Conservation (phyloP, 92 coral and sea anemone genomes). For the Heteractis magnifica region DNA sequence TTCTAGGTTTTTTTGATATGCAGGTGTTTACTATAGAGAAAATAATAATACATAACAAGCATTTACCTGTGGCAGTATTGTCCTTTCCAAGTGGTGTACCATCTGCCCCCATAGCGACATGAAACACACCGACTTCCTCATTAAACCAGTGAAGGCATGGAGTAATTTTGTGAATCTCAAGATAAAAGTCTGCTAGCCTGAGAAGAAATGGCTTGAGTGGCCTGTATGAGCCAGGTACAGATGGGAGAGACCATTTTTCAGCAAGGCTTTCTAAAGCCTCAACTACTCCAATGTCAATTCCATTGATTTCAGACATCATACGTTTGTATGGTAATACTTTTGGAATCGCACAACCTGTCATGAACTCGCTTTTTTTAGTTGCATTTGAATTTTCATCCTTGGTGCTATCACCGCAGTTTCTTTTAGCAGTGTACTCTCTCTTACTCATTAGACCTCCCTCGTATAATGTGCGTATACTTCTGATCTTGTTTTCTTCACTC, state of each 20-base stretch:
- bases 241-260: slow-evolving; percentile 24
- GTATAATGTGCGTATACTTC: slow-evolving; percentile 57
- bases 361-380: slow-evolving; percentile 26
- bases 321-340: slow-evolving; percentile 53
- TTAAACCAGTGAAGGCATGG: slow-evolving; percentile 75
- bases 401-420: slow-evolving; percentile 50
- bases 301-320: slow-evolving; percentile 38
- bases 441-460: slow-evolving; percentile 60
- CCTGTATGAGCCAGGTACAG: slow-evolving; percentile 44
- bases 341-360: slow-evolving; percentile 57
- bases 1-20: not conserved
- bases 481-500: slow-evolving; percentile 33
- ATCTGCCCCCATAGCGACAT: no score
- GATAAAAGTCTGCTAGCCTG: slow-evolving; percentile 51
- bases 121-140: slow-evolving; percentile 36
- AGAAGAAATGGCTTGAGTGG: slow-evolving; percentile 54
- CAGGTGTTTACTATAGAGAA: not conserved
- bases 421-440: slow-evolving; percentile 48
- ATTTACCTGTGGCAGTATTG: slow-evolving; percentile 61
- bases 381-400: slow-evolving; percentile 2
- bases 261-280: slow-evolving; percentile 46
- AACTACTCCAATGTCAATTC: slow-evolving; percentile 55
- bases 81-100: slow-evolving; percentile 22
- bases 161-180: slow-evolving; percentile 20
- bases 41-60: not conserved